These are phyloP conservation scores for Salvelinus sp. DNA, from an alignment of 2,113 vertebrate genomes.

Conservation along the genomic window DNA sequence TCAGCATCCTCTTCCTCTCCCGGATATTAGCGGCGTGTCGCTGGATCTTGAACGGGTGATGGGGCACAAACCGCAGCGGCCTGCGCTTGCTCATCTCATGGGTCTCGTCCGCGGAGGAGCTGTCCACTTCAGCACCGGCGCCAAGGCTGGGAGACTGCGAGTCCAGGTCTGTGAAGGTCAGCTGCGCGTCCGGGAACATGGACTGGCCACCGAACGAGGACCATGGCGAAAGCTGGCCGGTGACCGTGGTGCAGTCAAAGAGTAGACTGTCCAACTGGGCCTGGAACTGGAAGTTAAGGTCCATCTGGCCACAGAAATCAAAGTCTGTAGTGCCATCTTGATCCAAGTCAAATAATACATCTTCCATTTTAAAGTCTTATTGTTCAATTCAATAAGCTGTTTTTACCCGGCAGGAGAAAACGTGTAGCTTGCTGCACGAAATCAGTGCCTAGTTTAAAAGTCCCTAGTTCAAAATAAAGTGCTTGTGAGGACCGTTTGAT, in stretches of 20 bases:
- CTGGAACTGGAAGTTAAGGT: slow-evolving; percentile 58
- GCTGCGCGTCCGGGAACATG: slow-evolving; percentile 64
- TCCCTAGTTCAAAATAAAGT: not conserved
- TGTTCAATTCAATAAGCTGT: not conserved
- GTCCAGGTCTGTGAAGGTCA: slow-evolving; percentile 59
- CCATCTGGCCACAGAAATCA: slow-evolving; percentile 70
- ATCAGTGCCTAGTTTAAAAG: not conserved
- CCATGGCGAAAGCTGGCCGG: slow-evolving; percentile 57
- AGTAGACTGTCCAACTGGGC: slow-evolving; percentile 65
- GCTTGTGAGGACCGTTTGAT: not conserved
- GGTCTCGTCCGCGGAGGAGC: slow-evolving; percentile 61
- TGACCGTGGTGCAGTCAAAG: slow-evolving; percentile 56
- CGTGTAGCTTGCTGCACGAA: not conserved
- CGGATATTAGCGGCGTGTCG: slow-evolving; percentile 78
- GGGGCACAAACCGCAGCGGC: slow-evolving; percentile 14
- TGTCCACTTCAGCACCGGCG: slow-evolving; percentile 66
- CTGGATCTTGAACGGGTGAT: slow-evolving; percentile 71
- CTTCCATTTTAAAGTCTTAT: slow-evolving; percentile 60
- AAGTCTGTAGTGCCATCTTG: slow-evolving; percentile 64
- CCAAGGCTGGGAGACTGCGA: slow-evolving; percentile 44
- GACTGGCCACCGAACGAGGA: slow-evolving; percentile 50
- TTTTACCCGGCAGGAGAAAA: too few species aligned
- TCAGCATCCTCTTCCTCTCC: slow-evolving; percentile 79
- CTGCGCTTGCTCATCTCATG: slow-evolving; percentile 35
- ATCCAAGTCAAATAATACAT: slow-evolving; percentile 65